A percentile compares a stretch with the other conserved stretches of the same genome.
phyloP scores from a whole-genome alignment of 1,140 invertebrate species.

The Lysiphlebus fabarum region DNA sequence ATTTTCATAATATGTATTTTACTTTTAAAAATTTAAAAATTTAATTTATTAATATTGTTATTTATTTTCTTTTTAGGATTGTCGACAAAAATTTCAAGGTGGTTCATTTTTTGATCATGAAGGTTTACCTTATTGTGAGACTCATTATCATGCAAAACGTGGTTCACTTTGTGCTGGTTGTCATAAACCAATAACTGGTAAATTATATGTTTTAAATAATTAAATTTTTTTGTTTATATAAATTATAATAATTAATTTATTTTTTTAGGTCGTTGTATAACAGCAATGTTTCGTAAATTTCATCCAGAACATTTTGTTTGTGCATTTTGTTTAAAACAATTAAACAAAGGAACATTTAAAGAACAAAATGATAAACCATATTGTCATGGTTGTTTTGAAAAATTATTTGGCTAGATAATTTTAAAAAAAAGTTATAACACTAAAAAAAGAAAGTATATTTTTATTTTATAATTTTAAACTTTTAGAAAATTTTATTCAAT shows the following conservation, averaged over 20 bases:
- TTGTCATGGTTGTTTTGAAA: constrained; percentile 96
- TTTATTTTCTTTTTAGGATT: constrained; percentile 68
- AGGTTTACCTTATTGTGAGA: constrained; percentile 95
- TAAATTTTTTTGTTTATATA: constrained; percentile 2
- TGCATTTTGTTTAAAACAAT: constrained; percentile 93
- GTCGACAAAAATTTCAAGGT: constrained; percentile 86
- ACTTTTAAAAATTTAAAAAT: constrained; percentile 8
- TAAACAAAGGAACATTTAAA: constrained; percentile 98
- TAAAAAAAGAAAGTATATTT: constrained; percentile 1
- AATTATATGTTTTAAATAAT: constrained; percentile 13
- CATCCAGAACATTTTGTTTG: constrained; percentile 99
- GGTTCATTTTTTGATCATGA: constrained; percentile 96
- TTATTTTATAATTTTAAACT: not conserved
- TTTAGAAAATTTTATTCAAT: too few species aligned
- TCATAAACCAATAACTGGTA: constrained; percentile 91
- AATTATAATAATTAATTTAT: constrained; percentile 26
- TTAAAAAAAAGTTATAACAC: not conserved
- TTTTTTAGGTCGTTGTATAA: constrained; percentile 86
- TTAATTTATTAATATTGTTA: constrained; percentile 5
- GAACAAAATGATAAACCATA: constrained; percentile 98
- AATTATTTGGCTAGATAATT: constrained; percentile 77
- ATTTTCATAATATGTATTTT: not conserved
- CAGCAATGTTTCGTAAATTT: constrained; percentile 98
- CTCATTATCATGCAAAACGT: constrained; percentile 94
- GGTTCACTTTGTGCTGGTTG: constrained; percentile 96